Evolutionary conservation across 2,888 invertebrate species (phyloP).

Genomic region (Sericinus montela): DNA sequence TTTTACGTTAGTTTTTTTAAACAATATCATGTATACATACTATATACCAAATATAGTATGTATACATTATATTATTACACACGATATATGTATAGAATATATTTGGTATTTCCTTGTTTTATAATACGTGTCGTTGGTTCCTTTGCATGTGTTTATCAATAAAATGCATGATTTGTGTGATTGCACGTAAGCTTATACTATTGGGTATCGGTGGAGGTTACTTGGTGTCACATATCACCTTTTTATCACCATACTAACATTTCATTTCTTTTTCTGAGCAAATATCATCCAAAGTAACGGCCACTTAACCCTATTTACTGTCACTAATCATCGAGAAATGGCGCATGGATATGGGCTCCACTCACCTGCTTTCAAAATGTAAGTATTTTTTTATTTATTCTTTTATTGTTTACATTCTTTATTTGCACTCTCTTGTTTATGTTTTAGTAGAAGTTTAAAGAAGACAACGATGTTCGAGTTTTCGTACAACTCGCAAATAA

Average conservation of each 20-base stretch:
- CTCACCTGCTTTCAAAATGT: conserved; percentile 20
- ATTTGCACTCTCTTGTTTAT: neutral
- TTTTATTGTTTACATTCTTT: neutral
- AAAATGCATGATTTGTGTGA: conserved; percentile 11
- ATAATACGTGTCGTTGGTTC: neutral
- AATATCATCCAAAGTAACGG: conserved; percentile 58
- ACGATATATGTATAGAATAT: no score
- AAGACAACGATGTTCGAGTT: no score
- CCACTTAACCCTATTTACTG: conserved; percentile 39
- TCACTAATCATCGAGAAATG: conserved; percentile 40
- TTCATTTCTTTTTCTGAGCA: conserved; percentile 64
- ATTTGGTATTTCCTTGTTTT: neutral
- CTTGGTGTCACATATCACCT: conserved; percentile 37
- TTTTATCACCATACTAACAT: conserved; percentile 52
- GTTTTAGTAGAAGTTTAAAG: no score
- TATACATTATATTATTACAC: no score
- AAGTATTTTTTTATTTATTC: conserved; percentile 5
- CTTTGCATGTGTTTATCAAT: conserved; percentile 5
- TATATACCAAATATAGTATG: no score
- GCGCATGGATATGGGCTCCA: conserved; percentile 15
- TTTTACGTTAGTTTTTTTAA: no score
- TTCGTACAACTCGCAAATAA: no score
- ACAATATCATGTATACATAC: no score
- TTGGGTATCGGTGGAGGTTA: conserved; percentile 40
- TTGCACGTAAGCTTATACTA: conserved; percentile 4